Evolutionary conservation across 2,113 vertebrate genomes (phyloP).

Genomic region (Turdus rufiventris): DNA sequence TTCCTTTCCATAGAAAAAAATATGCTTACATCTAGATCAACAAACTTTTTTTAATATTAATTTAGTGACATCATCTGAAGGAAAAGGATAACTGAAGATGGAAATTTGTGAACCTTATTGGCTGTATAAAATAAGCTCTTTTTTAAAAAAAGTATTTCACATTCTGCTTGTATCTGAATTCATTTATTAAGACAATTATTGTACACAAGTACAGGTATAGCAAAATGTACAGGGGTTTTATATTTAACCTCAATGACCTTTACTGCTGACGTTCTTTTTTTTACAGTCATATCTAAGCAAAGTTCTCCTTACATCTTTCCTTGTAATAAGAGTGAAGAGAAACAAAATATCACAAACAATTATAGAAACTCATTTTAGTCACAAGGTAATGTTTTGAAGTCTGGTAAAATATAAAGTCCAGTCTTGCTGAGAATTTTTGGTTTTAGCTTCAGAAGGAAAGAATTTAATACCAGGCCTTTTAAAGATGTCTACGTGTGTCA

Average conservation of each 20-base stretch:
- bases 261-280: not conserved
- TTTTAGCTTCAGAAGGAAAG: not conserved
- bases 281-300: not conserved
- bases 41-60: not conserved
- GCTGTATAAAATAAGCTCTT: not conserved
- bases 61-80: not conserved
- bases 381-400: not conserved
- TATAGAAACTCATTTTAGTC: not conserved
- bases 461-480: not conserved
- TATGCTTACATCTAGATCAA: not conserved
- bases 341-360: not conserved
- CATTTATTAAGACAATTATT: not conserved
- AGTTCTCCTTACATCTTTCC: not conserved
- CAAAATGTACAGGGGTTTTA: not conserved
- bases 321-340: not conserved
- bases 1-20: not conserved
- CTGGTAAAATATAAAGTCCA: not conserved
- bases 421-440: not conserved
- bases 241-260: not conserved
- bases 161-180: not conserved
- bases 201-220: not conserved
- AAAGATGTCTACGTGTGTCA: not conserved
- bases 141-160: not conserved
- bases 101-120: not conserved
- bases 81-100: not conserved